A percentile compares a stretch with the other conserved stretches of the same genome.
Conservation (phyloP, 2,888 invertebrate species). For the Acleris emargana region DNA sequence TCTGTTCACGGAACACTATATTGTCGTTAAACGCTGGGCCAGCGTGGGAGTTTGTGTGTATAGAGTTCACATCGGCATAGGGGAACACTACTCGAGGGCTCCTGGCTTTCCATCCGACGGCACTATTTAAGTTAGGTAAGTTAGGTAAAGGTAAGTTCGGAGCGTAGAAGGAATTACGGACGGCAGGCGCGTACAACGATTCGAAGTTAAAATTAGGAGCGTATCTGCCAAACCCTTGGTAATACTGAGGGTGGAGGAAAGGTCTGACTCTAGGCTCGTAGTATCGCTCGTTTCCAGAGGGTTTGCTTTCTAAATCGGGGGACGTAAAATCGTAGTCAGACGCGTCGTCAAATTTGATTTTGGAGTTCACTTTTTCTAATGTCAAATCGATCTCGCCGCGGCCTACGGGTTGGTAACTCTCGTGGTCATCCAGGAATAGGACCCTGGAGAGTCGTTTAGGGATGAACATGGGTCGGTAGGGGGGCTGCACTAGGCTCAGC, state of each 20-base stretch:
- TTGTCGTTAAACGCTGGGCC: constrained; percentile 71
- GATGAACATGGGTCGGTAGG: constrained; percentile 30
- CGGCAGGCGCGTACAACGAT: constrained; percentile 61
- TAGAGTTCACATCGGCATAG: constrained; percentile 65
- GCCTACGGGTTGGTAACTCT: constrained; percentile 63
- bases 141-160: constrained; percentile 34
- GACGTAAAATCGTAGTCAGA: constrained; percentile 76
- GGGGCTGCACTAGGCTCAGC: constrained; percentile 59
- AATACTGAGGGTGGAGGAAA: constrained; percentile 60
- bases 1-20: constrained; percentile 84
- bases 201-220: constrained; percentile 70
- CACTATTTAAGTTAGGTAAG: too few species aligned
- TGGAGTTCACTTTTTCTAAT: constrained; percentile 56
- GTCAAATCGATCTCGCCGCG: constrained; percentile 76
- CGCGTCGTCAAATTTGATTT: constrained; percentile 79
- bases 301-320: constrained; percentile 54
- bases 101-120: constrained; percentile 72
- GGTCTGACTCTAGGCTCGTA: constrained; percentile 62
- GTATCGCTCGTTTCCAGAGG: constrained; percentile 70
- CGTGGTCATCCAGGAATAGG: constrained; percentile 70
- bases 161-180: constrained; percentile 63
- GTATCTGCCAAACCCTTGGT: constrained; percentile 69
- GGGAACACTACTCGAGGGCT: constrained; percentile 79
- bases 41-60: constrained; percentile 74
- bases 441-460: constrained; percentile 57